Evolutionary conservation across 2,113 vertebrate genomes (phyloP).

Genomic region (Rhynchopsitta pachyrhyncha): DNA sequence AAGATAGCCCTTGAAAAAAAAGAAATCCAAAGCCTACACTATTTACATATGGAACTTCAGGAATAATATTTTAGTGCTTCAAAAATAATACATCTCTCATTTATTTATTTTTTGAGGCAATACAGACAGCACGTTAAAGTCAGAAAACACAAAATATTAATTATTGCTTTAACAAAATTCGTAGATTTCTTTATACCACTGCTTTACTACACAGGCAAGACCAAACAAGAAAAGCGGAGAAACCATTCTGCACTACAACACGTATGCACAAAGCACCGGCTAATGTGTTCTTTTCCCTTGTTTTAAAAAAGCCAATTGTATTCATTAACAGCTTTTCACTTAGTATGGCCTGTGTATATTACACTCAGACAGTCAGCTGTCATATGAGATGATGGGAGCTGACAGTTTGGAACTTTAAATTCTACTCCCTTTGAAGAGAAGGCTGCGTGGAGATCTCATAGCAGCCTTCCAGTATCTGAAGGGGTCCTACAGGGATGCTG

Average conservation of each 20-base stretch:
- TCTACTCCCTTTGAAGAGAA: conserved; percentile 60
- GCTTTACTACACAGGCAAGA: conserved; percentile 39
- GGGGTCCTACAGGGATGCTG: too few species aligned
- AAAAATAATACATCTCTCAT: background rate
- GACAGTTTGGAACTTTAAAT: conserved; percentile 77
- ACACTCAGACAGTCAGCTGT: conserved; percentile 72
- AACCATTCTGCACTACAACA: conserved; percentile 49
- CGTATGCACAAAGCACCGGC: conserved; percentile 25
- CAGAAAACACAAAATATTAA: background rate
- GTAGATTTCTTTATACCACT: background rate
- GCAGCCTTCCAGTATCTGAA: too few species aligned
- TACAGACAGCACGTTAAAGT: background rate
- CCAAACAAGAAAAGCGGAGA: conserved; percentile 38
- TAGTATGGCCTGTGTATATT: conserved; percentile 59
- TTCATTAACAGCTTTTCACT: conserved; percentile 70
- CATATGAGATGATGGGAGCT: conserved; percentile 68
- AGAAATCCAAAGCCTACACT: background rate
- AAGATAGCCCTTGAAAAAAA: background rate
- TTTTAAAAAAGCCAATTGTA: conserved; percentile 49
- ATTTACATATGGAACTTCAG: background rate
- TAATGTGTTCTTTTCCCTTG: conserved; percentile 15
- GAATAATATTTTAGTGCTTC: background rate
- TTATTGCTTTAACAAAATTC: background rate
- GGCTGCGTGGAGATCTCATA: too few species aligned
- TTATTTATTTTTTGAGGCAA: background rate